Percentiles rank a stretch among this genome's conserved stretches.
These are phyloP conservation scores for Pyrocoelia pectoralis DNA, from an alignment of 2,888 invertebrate genomes.

Conservation along the genomic window DNA sequence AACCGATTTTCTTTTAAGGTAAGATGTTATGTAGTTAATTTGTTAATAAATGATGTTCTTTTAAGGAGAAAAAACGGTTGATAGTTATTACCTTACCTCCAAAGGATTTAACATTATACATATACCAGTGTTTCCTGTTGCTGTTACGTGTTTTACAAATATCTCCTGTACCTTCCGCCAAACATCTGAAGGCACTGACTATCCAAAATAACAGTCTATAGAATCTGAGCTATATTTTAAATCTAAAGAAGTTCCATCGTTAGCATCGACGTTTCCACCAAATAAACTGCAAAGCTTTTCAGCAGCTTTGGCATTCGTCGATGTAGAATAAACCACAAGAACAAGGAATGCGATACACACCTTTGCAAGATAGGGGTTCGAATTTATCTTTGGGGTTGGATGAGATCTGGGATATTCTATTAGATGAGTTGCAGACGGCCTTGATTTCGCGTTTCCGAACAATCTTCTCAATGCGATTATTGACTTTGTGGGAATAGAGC, in stretches of 20 bases:
- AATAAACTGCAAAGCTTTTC: slow-evolving; percentile 64
- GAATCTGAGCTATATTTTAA: slow-evolving; percentile 62
- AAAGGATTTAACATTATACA: no score
- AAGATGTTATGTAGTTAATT: no score
- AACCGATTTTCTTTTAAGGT: no score
- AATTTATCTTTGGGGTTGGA: no score
- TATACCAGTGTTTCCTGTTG: slow-evolving; percentile 65
- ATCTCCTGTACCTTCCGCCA: slow-evolving; percentile 75
- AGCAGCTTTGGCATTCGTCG: slow-evolving; percentile 61
- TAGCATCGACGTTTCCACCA: slow-evolving; percentile 59
- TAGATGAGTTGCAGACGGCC: no score
- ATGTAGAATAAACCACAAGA: slow-evolving; percentile 68
- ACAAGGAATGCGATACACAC: slow-evolving; percentile 74
- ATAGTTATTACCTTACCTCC: no score
- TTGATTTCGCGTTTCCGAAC: no score
- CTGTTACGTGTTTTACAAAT: slow-evolving; percentile 73
- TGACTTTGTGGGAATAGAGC: no score
- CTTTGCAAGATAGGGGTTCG: slow-evolving; percentile 62
- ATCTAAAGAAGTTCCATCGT: slow-evolving; percentile 50
- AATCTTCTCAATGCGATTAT: no score
- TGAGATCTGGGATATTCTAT: no score
- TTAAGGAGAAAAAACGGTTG: no score
- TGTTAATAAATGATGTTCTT: no score
- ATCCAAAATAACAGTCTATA: slow-evolving; percentile 60
- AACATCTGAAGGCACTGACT: slow-evolving; percentile 69